Base-by-base conservation (phyloP, 1,140 invertebrate species). In the Melipona quadrifasciata region DNA sequence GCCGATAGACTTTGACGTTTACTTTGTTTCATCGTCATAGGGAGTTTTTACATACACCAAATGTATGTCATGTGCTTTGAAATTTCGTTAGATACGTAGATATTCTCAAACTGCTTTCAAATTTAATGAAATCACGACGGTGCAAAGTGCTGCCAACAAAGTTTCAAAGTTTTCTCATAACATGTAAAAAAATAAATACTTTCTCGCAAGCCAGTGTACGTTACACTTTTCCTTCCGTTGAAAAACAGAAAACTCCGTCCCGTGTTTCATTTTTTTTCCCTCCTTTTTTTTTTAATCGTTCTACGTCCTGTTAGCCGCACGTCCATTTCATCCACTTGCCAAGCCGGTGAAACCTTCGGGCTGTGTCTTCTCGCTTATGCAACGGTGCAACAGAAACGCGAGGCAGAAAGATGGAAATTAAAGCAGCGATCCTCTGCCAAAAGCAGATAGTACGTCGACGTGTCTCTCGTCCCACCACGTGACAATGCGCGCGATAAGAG, bases 351-450 rank as follows among this genome's bases (percentile, higher is more conserved):
- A 80, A 27, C n/a, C 24, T 75, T 51, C 73, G 24, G 71, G 27
- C 24, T 47, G 47, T 82, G 39, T 65, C 58, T 34, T 27, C 31
- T 34, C 27, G 61, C 12, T 27, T 73, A n/a, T 55, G 72, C 58
- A 24, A 71, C 67, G 24, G 11, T 17, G 19, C 19, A 34, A 6
- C n/a, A 21, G 17, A 51, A 71, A 58, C 17, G 65, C 61, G 2
- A 8, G 53, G 31, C 71, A 27, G 71, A 12, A 82, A 67, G 72
- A 82, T 82, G 80, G 71, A 82, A 82, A 82, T 82, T 82, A 82
- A 75, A 65, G 61, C 71, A 17, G 72, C 53, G 55, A 57, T 67
- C 55, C 61, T 61, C 39, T 34, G 80, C 58, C 80, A 75, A 55
- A 74, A 65, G 80, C 71, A 82, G 80, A 74, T 47, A 67, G 31